phyloP scores from a whole-genome alignment of 2,113 vertebrate genomes.

The Atlantisia rogersi region DNA sequence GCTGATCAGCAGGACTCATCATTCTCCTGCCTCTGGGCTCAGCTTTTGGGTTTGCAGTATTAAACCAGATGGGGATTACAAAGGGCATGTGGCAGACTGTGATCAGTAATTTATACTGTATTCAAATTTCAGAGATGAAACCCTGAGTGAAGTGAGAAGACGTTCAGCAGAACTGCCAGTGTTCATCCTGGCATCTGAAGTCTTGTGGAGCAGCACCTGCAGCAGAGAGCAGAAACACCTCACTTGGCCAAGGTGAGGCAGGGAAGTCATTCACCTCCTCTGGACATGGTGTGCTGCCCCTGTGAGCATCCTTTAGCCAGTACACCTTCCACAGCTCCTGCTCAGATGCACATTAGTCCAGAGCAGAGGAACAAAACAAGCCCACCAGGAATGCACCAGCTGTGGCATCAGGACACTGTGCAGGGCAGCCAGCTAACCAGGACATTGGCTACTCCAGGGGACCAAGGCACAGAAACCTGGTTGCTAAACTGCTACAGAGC shows the following conservation, averaged over 20 bases:
- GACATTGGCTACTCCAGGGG: not conserved
- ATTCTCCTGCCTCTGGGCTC: not conserved
- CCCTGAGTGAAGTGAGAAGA: not conserved
- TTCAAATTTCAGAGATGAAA: slow-evolving; percentile 40
- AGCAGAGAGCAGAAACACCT: not conserved
- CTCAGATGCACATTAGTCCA: not conserved
- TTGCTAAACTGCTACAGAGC: not conserved
- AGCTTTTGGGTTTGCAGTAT: not conserved
- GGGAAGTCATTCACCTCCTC: not conserved
- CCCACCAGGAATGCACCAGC: not conserved
- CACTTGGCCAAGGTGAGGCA: fast-evolving
- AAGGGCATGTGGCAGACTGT: not conserved
- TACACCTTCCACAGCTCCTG: not conserved
- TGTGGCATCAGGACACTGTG: not conserved
- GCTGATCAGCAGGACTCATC: not conserved
- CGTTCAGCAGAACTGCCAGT: slow-evolving; percentile 7
- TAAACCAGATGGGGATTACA: not conserved
- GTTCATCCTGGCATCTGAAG: not conserved
- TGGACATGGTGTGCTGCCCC: fast-evolving
- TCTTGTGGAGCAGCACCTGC: not conserved
- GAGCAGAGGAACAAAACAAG: not conserved
- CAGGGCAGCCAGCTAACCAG: not conserved
- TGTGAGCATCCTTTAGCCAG: not conserved
- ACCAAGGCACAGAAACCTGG: not conserved
- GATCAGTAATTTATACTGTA: slow-evolving; percentile 1